Evolutionary conservation across 2,113 vertebrate genomes (phyloP).

Genomic region (Colaptes auratus): DNA sequence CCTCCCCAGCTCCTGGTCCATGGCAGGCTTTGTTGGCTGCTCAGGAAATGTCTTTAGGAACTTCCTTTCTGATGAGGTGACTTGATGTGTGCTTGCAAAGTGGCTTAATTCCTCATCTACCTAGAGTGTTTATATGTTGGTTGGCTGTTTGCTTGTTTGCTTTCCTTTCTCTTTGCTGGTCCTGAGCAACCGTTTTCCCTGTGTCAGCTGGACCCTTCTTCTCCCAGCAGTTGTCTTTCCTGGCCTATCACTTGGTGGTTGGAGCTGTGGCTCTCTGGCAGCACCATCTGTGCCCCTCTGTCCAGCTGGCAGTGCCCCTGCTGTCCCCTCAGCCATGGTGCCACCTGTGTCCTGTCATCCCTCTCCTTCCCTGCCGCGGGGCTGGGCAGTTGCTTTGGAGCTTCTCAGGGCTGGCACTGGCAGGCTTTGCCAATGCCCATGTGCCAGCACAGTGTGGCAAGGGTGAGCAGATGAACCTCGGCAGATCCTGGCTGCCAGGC

Average conservation of each 20-base stretch:
- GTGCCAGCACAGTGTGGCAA: neutral
- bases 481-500: neutral
- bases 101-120: neutral
- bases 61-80: neutral
- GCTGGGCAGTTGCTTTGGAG: neutral
- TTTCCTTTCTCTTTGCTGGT: neutral
- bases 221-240: neutral
- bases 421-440: neutral
- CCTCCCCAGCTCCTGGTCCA: neutral
- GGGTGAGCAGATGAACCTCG: neutral
- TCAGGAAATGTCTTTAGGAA: neutral
- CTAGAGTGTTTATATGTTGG: neutral
- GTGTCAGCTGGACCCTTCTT: neutral
- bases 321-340: fast-evolving
- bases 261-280: neutral
- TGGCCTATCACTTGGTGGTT: fast-evolving
- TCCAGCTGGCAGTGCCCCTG: neutral
- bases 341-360: neutral
- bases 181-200: neutral
- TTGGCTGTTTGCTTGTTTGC: fast-evolving
- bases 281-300: neutral
- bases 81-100: neutral
- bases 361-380: fast-evolving
- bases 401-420: neutral
- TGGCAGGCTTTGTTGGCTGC: neutral